Conservation (phyloP, 1,140 invertebrate genomes). For the Penaeus chinensis region DNA sequence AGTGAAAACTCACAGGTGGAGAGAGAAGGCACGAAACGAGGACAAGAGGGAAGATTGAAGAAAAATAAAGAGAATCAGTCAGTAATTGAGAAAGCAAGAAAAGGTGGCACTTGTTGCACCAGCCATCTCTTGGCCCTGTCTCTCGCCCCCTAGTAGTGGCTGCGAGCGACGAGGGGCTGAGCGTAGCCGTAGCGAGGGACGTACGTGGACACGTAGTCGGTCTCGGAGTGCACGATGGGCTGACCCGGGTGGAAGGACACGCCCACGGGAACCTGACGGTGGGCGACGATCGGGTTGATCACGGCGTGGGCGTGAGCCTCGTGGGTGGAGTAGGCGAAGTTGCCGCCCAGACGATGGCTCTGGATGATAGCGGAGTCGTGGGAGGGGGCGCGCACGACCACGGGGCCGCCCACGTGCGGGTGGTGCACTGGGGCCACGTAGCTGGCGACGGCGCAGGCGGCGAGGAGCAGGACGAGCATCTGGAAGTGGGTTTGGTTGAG, state of each 20-base stretch:
- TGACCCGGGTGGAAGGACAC: conserved; percentile 63
- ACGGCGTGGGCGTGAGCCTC: conserved; percentile 72
- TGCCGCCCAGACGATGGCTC: conserved; percentile 71
- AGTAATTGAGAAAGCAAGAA: no score
- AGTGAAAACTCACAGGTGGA: neutral
- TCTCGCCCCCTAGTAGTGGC: conserved; percentile 14
- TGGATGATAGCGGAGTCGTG: conserved; percentile 72
- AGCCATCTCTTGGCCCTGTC: no score
- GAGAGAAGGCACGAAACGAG: neutral
- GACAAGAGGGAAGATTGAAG: no score
- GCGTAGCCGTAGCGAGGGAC: conserved; percentile 38
- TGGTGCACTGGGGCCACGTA: conserved; percentile 26
- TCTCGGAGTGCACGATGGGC: conserved; percentile 60
- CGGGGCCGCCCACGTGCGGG: conserved; percentile 63
- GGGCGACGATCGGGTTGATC: conserved; percentile 69
- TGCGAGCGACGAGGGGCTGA: conserved; percentile 13
- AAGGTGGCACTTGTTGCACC: no score
- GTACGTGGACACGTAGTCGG: conserved; percentile 50
- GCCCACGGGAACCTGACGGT: conserved; percentile 66
- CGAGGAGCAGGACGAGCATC: conserved; percentile 60
- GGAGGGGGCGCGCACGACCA: conserved; percentile 69
- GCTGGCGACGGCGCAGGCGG: conserved; percentile 62
- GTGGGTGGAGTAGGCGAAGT: conserved; percentile 73
- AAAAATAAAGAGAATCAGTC: no score
- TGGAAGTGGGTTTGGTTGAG: neutral